Evolutionary conservation across 1,140 invertebrate species (phyloP), one percentile per base, ranked within the genome.

Genomic region (Aphaenogaster ashmeadi): DNA sequence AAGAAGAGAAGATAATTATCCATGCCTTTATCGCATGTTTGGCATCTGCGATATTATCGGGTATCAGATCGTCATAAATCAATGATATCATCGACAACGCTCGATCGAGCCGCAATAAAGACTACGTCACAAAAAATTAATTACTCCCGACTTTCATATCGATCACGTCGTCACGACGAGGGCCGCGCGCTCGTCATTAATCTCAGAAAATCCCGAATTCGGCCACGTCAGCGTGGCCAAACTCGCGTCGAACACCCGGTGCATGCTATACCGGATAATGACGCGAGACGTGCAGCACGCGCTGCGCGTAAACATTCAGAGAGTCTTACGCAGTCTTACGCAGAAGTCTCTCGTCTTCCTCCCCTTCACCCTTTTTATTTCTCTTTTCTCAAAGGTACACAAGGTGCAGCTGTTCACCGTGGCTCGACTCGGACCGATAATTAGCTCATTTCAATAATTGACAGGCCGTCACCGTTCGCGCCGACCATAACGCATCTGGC

Each of bases 371-470:
- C 18, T 18, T 50, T 58, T 38, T 54, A 18, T 71, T 38, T 47
- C 33, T 50, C 38, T 3, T 52, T 1, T 54, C 64, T 38, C 69
- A 41, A 85, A 88, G 56, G 58, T 47, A 64, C 44, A 54, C 77
- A 78, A 89, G 78, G 52, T 67, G 89, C 92, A 93, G 91, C 92
- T 93, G 92, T 91, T 80, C 72, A 64, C 66, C 88, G 75, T 80
- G 78, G 67, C 62, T 90, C 86, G 71, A 60, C 64, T 88, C 56
- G 52, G 56, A 27, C 27, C 92, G 92, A 95, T 95, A 95, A 95
- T 95, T 95, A 94, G 94, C 94, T 95, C 93, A 94, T 95, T 95
- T 95, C 93, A 95, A 95, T 95, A 95, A 95, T 95, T 94, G 94
- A 95, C 94, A 94, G 93, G 91, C 92, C 86, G 60, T 62, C 56